Evolutionary conservation across 53 echinoderm and acorn worm species (phyloP).

Genomic region (Crossaster papposus): DNA sequence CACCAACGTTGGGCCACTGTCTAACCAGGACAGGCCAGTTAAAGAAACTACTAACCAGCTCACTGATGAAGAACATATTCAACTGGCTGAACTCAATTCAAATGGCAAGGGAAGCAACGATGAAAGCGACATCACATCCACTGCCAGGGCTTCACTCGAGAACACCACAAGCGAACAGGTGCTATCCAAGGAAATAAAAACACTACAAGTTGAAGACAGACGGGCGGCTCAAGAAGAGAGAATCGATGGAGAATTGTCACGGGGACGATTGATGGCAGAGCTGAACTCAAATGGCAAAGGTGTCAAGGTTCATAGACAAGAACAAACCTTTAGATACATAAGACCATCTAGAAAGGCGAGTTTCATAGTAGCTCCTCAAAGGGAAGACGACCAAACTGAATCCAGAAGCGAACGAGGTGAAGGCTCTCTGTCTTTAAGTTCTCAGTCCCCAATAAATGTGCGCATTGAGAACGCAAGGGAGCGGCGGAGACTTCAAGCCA

Average conservation of each 20-base stretch:
- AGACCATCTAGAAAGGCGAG: not conserved
- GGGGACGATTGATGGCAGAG: not conserved
- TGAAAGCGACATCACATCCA: not conserved
- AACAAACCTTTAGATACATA: not conserved
- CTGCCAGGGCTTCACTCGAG: not conserved
- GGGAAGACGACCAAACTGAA: not conserved
- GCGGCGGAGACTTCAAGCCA: not conserved
- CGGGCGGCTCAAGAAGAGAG: not conserved
- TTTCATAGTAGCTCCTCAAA: not conserved
- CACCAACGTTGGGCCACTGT: not conserved
- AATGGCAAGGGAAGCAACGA: not conserved
- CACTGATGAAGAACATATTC: not conserved
- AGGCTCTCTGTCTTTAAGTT: not conserved
- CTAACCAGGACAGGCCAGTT: not conserved
- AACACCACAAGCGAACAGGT: not conserved
- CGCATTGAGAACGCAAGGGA: slow-evolving; percentile 1
- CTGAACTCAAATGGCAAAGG: slow-evolving; percentile 25
- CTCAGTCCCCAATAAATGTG: not conserved
- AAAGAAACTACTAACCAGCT: too few species aligned
- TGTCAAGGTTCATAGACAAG: not conserved
- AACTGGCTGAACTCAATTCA: not conserved
- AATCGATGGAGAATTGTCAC: not conserved
- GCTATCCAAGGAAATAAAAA: not conserved
- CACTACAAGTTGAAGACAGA: not conserved
- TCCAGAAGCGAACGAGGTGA: not conserved